Evolutionary conservation across 2,888 invertebrate species (phyloP), one percentile per base, ranked within the genome.

Genomic region (Phrixothrix hirtus): DNA sequence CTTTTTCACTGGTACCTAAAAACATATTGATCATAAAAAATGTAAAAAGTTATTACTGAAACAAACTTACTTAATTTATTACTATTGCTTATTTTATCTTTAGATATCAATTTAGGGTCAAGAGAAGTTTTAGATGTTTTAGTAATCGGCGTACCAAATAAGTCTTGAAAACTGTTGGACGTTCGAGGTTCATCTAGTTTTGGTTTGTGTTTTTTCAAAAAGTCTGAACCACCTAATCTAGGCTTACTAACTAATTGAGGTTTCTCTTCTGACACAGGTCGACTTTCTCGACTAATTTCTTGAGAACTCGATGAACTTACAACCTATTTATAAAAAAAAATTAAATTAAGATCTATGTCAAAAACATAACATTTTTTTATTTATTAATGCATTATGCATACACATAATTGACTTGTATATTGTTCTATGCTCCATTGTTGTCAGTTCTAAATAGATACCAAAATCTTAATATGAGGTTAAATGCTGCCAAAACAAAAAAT

Each of bases 121-220:
- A 86, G 83, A 4, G 85, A 84, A 21, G 83, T 78, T 76, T 87
- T 89, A 1, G 84, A 78, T 26, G 85, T 85, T 70, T 90, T 91
- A 50, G 85, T 86, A 62, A 93, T 86, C 0, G 92, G 91, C 13
- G 87, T 80, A 0, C 93, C 93, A 78, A 94, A 94, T 31, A 94
- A 77, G 64, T 86, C 87, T 37, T 86, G 86, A 75, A 93, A 93
- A 55, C 85, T 83, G 65, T 83, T 66, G 21, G 66, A 63, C 3
- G 65, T 63, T 26, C 69, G 68, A 25, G 58, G 54, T 69, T 78
- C 59, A 61, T 79, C 60, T 34, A 69, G 52, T 73, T 78, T 62
- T 62, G 72, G 36, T 60, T 71, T 74, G 47, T 71, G 74, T 59
- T 74, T 75, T 53, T 71, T 74, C 1, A 61, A 50, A 56, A 65